Base-by-base conservation (phyloP, 2,797 vertebrate species). In the Capromys pilorides region DNA sequence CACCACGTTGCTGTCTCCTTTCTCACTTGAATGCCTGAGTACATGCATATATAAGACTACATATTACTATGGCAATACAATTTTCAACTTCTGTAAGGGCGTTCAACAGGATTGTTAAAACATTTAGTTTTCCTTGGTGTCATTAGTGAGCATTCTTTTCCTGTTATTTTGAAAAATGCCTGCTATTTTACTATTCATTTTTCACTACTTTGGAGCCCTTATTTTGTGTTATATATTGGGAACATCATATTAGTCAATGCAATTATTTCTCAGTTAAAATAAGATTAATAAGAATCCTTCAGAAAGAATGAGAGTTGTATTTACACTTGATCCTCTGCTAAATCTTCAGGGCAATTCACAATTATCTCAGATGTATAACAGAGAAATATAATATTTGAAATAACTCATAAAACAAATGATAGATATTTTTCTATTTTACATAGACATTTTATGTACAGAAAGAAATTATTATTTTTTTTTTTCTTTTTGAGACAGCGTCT, bases 261-360 rank as follows among this genome's bases (percentile, higher is more conserved):
- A 88, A 62, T 12, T 69, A 82, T 69, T 93, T 67, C 13, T 83
- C 92, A 49, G 83, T 92, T 86, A 87, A 79, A 83, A 54, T 90
- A 67, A 87, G 49, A 66, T 31, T 87, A 39, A 73, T 64, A 66
- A 79, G 71, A 51, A 18, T 79, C 24, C 28, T 41, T 67, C 93
- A 51, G 62, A 28, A 26, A 91, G 64, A 84, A 67, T 91, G n/a
- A 80, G 3, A 84, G 85, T 10, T 66, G 73, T 9, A 6, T 22
- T 93, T 9, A 79, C 26, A 86, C 19, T 75, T 90, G 66, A 24
- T 86, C 26, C 90, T 24, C 64, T 69, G 24, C 45, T 90, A 91
- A 31, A 10, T 31, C 2, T 82, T 69, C 54, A 36, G 3, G 19
- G 6, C 62, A 49, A 69, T 45, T 71, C 33, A 6, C 24, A 87